Conservation (phyloP, 35 echinoderm and acorn worm genomes). For the Amphiura filiformis region DNA sequence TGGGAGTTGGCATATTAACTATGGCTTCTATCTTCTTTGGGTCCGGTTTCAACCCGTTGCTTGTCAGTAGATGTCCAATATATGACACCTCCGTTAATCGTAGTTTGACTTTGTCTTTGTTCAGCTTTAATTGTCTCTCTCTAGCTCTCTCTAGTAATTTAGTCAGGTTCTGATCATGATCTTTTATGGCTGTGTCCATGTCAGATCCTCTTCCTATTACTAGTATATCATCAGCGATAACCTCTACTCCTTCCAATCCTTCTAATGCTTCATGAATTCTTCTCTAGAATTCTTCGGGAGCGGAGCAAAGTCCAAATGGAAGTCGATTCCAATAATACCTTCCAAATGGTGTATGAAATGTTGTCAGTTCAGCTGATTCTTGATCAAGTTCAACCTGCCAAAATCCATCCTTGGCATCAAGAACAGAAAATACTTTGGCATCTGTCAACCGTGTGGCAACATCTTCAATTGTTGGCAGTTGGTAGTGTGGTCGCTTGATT, state of each 20-base stretch:
- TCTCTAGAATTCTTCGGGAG: neutral
- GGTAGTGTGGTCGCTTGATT: conserved; percentile 59
- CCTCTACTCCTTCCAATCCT: neutral
- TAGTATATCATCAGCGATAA: neutral
- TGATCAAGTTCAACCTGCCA: neutral
- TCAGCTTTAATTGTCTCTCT: neutral
- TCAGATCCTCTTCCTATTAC: neutral
- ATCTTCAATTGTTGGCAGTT: conserved; percentile 15
- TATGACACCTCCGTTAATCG: neutral
- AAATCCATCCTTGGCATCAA: neutral
- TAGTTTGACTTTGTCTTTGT: neutral
- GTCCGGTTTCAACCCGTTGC: neutral
- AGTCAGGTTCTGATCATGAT: neutral
- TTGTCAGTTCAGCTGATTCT: neutral
- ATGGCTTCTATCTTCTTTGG: neutral
- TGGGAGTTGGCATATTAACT: neutral
- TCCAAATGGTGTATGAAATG: neutral
- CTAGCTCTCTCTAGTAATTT: neutral
- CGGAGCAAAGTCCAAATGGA: neutral
- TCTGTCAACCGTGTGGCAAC: neutral
- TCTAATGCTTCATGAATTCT: neutral
- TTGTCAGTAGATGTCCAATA: neutral
- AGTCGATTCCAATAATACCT: neutral
- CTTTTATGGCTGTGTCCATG: neutral
- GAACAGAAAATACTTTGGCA: neutral